These are phyloP conservation scores for Meiosimyza decipiens DNA, from an alignment of 2,888 invertebrate species.

Conservation along the genomic window DNA sequence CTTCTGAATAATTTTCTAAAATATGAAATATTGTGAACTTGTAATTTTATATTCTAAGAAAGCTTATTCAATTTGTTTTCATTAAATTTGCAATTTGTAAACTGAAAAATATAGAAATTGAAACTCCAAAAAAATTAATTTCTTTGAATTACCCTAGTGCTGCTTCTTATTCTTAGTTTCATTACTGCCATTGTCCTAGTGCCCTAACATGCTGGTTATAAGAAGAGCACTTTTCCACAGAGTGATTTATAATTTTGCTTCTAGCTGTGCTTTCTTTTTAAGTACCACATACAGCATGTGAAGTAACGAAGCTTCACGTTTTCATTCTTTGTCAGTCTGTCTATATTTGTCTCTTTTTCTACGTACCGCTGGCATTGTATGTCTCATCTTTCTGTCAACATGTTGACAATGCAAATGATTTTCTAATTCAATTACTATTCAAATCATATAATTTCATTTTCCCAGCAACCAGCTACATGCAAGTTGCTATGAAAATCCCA, in stretches of 20 bases:
- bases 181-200: too few relatives aligned
- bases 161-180: too few relatives aligned
- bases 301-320: background rate
- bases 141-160: too few relatives aligned
- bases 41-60: too few relatives aligned
- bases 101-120: too few relatives aligned
- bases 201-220: background rate
- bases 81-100: too few relatives aligned
- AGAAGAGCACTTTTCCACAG: background rate
- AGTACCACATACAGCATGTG: background rate
- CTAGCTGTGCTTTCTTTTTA: background rate
- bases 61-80: too few relatives aligned
- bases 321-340: too few relatives aligned
- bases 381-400: constrained; percentile 15
- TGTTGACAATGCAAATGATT: constrained; percentile 51
- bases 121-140: too few relatives aligned
- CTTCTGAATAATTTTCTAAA: too few relatives aligned
- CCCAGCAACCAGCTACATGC: constrained; percentile 13
- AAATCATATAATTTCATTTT: constrained; percentile 64
- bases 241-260: background rate
- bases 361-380: background rate
- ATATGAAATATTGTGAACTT: too few relatives aligned
- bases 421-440: constrained; percentile 65
- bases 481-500: background rate
- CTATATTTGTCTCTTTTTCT: background rate